Evolutionary conservation across 2,888 invertebrate species (phyloP).

Genomic region (Eustalomyia histrio): DNA sequence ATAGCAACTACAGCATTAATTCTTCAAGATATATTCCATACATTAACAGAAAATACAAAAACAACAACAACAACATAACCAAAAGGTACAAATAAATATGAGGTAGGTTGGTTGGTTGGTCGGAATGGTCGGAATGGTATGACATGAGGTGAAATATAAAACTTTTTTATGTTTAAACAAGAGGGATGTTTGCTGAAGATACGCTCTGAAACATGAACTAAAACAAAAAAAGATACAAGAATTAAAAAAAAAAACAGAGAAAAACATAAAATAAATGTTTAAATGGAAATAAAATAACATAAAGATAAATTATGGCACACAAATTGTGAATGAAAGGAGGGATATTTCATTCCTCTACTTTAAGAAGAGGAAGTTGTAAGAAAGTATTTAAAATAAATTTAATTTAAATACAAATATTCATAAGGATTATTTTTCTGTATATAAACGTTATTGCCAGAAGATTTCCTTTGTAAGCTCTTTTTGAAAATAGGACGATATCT

Average conservation of each 20-base stretch:
- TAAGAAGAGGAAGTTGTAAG: background rate
- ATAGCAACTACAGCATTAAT: conserved; percentile 76
- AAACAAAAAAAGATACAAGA: background rate
- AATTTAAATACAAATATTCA: background rate
- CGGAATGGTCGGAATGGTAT: conserved; percentile 61
- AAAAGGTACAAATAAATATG: background rate
- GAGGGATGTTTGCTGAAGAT: conserved; percentile 48
- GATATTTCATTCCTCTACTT: background rate
- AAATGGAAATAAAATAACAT: conserved; percentile 62
- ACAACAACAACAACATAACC: background rate
- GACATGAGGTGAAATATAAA: conserved; percentile 74
- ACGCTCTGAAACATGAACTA: conserved; percentile 12
- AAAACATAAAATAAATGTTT: conserved; percentile 59
- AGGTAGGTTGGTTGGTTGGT: background rate
- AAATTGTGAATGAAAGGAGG: conserved; percentile 60
- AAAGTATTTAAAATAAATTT: background rate
- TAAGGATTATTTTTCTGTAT: background rate
- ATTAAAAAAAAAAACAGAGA: conserved; percentile 1
- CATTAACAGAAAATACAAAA: conserved; percentile 23
- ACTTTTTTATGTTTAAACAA: conserved; percentile 67
- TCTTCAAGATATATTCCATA: conserved; percentile 56
- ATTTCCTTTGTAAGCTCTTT: no score
- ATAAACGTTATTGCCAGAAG: background rate
- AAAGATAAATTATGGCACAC: conserved; percentile 76
- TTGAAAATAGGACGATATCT: no score